phyloP scores from a whole-genome alignment of 1,140 invertebrate species.

The Homarus americanus region DNA sequence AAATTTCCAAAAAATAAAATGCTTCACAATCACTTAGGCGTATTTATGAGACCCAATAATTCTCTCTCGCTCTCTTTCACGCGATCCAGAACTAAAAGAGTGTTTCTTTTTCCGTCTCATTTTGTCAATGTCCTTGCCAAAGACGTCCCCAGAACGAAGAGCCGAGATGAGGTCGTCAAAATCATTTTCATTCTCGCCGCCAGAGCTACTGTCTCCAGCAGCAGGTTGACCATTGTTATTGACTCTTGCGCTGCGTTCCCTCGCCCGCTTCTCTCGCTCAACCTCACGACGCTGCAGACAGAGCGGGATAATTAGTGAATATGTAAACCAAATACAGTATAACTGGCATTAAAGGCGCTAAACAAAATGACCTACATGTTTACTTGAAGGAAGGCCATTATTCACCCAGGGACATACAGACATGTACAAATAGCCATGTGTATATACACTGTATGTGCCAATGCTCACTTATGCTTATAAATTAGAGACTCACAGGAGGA shows the following conservation, averaged over 20 bases:
- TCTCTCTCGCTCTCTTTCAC: conserved; percentile 59
- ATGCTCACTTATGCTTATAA: too few relatives aligned
- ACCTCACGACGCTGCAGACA: conserved; percentile 56
- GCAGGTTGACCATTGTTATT: background rate
- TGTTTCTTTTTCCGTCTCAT: conserved; percentile 85
- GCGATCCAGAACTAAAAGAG: conserved; percentile 54
- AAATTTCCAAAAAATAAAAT: background rate
- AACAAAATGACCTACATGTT: background rate
- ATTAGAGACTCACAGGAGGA: too few relatives aligned
- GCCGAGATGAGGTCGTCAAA: conserved; percentile 99
- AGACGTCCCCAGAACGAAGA: conserved; percentile 96
- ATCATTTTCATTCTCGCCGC: conserved; percentile 81
- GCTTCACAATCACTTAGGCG: background rate
- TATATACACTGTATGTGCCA: too few relatives aligned
- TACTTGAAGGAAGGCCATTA: background rate
- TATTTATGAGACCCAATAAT: conserved; percentile 60
- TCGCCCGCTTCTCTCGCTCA: conserved; percentile 55
- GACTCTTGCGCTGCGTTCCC: conserved; percentile 9
- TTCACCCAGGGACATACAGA: background rate
- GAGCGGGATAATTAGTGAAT: background rate
- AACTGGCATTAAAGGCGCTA: background rate
- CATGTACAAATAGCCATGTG: too few relatives aligned
- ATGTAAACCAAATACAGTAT: background rate
- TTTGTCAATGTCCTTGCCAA: conserved; percentile 97
- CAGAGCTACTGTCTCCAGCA: conserved; percentile 64